Evolutionary conservation across 2,888 invertebrate species (phyloP), one percentile per base, ranked within the genome.

Genomic region (Eupithecia insigniata): DNA sequence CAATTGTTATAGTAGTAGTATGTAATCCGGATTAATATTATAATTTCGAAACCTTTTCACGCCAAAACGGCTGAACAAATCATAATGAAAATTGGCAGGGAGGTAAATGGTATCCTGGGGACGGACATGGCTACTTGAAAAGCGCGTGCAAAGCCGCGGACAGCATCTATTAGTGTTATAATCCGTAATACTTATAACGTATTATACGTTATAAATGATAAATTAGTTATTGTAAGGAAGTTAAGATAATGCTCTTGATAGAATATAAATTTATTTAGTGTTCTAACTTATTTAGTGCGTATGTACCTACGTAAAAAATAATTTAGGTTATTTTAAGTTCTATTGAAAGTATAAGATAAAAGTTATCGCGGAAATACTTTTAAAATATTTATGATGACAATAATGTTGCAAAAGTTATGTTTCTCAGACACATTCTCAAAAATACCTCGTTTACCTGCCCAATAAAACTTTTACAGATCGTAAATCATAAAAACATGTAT

Each of bases 361-460:
- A 46, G n/a, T n/a, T n/a, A 46, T 51, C 10, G 12, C 55, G 26
- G 55, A 55, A 55, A 55, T 55, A 55, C 55, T 14, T 55, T 55
- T 2, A 26, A 55, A 55, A 55, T 26, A 60, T 60, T 28, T 60
- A 28, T 30, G 7, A 30, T 30, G 60, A 30, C 60, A 60, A 60
- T 60, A 30, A 60, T 60, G 1, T 30, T 30, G 30, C 55, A 5
- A 55, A 55, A 55, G 26, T 26, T 26, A 55, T 55, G 55, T 55
- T 26, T 0, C 26, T 46, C 22, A 22, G 22, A 51, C 1, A 55
- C 55, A 55, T 55, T 55, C 14, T 12, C 55, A 26, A 14, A 43
- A 60, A 30, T 30, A 30, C 30, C 28, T 30, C 30, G 60, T 8
- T n/a, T 60, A 30, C 60, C 30, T 60, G 60, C 30, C 30, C 60